Percentiles rank a stretch among this genome's conserved stretches.
Conservation (phyloP, 2,888 invertebrate genomes). For the Andrena hattorfiana region DNA sequence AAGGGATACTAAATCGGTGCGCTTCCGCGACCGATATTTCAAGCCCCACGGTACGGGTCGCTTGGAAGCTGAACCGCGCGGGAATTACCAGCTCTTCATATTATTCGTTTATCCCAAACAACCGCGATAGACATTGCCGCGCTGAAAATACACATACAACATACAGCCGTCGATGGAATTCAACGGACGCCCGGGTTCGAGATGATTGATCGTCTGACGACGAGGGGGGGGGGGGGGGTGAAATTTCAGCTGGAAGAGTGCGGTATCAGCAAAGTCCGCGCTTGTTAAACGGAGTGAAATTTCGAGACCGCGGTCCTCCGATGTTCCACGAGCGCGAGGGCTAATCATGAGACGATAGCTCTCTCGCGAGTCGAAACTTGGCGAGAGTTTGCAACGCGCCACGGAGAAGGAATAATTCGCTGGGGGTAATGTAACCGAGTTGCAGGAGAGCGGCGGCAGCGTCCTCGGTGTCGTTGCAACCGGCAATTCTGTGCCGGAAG, state of each 20-base stretch:
- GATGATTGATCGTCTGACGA: no score
- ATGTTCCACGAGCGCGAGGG: slow-evolving; percentile 9
- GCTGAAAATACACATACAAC: no score
- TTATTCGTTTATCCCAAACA: no score
- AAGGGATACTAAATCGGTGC: no score
- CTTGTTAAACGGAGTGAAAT: neutral
- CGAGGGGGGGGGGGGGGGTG: no score
- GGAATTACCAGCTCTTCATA: neutral
- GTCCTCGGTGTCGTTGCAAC: slow-evolving; percentile 45
- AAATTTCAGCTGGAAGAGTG: neutral
- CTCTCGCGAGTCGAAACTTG: slow-evolving; percentile 56
- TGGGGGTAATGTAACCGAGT: slow-evolving; percentile 53
- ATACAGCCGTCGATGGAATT: no score
- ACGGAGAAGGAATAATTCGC: slow-evolving; percentile 60
- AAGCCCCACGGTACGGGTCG: neutral
- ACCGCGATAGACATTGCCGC: no score
- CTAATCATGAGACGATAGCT: slow-evolving; percentile 62
- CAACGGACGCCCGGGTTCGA: no score
- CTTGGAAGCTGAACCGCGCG: neutral
- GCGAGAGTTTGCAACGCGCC: slow-evolving; percentile 49
- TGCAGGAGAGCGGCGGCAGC: slow-evolving; percentile 30
- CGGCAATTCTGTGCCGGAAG: slow-evolving; percentile 56
- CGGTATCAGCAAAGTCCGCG: neutral
- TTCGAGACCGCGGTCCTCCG: neutral
- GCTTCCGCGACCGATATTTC: neutral